These are phyloP conservation scores for Margarornis squamiger DNA, from an alignment of 2,797 vertebrate species.

Conservation along the genomic window DNA sequence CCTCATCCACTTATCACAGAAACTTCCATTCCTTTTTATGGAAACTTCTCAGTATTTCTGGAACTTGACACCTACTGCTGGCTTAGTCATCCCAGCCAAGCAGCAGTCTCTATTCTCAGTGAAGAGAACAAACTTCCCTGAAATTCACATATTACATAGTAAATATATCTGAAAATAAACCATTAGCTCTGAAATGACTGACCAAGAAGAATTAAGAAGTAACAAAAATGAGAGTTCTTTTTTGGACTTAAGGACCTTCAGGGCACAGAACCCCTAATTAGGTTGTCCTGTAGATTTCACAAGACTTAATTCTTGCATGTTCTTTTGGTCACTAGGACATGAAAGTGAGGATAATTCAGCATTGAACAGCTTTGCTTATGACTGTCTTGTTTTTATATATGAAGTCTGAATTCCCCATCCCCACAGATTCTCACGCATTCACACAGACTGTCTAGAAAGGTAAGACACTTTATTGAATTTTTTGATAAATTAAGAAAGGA, in stretches of 20 bases:
- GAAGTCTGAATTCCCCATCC: constrained; percentile 30
- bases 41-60: neutral
- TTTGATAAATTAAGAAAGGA: constrained; percentile 81
- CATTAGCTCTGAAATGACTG: neutral
- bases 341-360: neutral
- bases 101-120: neutral
- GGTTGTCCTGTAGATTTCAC: neutral
- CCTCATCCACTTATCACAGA: neutral
- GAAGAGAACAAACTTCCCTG: neutral
- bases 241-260: neutral
- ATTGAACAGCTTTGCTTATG: constrained; percentile 12
- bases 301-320: neutral
- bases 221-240: neutral
- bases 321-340: constrained; percentile 60
- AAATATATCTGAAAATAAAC: neutral
- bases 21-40: neutral
- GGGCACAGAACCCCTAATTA: neutral
- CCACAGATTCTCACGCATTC: constrained; percentile 66
- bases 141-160: neutral
- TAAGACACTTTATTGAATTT: constrained; percentile 83
- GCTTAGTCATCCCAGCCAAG: neutral
- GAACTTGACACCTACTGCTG: constrained; percentile 1
- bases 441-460: constrained; percentile 74
- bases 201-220: neutral
- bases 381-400: neutral